phyloP scores from a whole-genome alignment of 2,888 invertebrate species.

The Mimas tiliae region DNA sequence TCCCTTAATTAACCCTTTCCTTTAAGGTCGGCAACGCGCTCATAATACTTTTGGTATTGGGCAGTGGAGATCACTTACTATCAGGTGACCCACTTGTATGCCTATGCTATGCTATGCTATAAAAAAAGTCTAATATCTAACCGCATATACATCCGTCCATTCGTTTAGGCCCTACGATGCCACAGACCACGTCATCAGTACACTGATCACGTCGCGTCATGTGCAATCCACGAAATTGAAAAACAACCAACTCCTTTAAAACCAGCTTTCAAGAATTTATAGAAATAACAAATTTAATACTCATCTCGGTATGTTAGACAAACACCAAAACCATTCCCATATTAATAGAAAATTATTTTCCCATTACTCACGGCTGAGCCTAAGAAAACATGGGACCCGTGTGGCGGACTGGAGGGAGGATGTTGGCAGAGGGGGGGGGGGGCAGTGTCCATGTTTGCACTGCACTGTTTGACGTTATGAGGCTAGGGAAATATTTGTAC shows the following conservation, averaged over 20 bases:
- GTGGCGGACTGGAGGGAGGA: neutral
- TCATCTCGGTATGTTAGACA: constrained; percentile 12
- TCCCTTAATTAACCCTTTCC: no score
- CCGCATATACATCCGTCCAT: no score
- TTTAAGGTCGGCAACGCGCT: no score
- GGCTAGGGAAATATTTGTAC: constrained; percentile 40
- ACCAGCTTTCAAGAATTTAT: constrained; percentile 19
- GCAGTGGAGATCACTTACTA: no score
- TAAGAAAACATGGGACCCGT: constrained; percentile 19
- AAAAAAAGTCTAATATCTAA: no score
- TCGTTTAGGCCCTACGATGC: no score
- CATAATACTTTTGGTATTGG: no score
- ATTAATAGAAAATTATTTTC: constrained; percentile 23
- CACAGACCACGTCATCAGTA: neutral
- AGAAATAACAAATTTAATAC: constrained; percentile 23
- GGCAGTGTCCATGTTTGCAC: constrained; percentile 15
- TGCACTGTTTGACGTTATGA: constrained; percentile 25
- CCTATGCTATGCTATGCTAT: no score
- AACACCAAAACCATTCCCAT: constrained; percentile 22
- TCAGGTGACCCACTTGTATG: no score
- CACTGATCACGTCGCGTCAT: neutral
- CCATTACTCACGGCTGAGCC: constrained; percentile 20
- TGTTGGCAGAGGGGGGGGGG: neutral
- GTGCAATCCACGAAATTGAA: neutral
- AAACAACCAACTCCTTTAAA: neutral